Evolutionary conservation across 2,888 invertebrate species (phyloP), one percentile per base, ranked within the genome.

Genomic region (Dryocosmus kuriphilus): DNA sequence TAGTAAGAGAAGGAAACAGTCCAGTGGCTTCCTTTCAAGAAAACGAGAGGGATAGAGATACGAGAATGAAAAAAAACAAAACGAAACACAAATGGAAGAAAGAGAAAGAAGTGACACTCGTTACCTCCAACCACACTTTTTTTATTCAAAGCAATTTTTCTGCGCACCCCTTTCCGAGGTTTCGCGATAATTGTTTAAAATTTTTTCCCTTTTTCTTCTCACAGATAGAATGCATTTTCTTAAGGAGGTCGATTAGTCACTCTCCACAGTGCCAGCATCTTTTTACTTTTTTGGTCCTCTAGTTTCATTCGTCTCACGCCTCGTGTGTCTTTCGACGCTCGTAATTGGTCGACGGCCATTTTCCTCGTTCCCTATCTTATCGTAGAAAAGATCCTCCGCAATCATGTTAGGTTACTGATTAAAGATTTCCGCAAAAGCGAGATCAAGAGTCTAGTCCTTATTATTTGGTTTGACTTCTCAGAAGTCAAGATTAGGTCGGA

Each of bases 131-230:
- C 22, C n/a, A 30, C 30, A 30, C 27, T 63, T 86, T 83, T 84
- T 35, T 81, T 82, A 79, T 85, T 86, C 83, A 83, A 85, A 85
- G 83, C 83, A 85, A 86, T 85, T 85, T 86, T 84, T 86, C 85
- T 81, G 80, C 80, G 77, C 79, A 81, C 78, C 79, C 79, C 71
- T 78, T 35, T 55, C 60, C 74, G 63, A 62, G 76, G 51, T 74
- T 80, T 75, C 78, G 82, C 78, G 81, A 84, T 86, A 86, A 88
- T 88, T 87, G 87, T 86, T 87, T 83, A 78, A 81, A 83, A 83
- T 84, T 78, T 80, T 80, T 87, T 82, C 83, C 79, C 63, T 61
- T 75, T 75, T 62, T 22, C 75, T 22, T 62, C 35, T 22, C 22
- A 7, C 16, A n/a, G 51, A 1, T 30, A 51, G 30, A 71, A 30